phyloP scores from a whole-genome alignment of 2,888 invertebrate species.

The Lordiphosa fenestrarum region DNA sequence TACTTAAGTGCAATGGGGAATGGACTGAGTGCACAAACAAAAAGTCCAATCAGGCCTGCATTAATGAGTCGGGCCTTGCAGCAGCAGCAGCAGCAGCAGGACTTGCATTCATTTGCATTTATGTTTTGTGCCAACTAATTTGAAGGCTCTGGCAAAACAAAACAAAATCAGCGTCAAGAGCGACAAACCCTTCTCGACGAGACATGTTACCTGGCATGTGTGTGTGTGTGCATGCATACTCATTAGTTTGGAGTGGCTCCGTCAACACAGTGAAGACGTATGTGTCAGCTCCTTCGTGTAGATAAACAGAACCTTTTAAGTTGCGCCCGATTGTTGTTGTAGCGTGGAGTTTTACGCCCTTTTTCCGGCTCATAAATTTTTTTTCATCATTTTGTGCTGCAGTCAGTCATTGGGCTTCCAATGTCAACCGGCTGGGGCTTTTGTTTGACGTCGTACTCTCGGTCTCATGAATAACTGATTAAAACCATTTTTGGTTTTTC shows the following conservation, averaged over 20 bases:
- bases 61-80: conserved; percentile 51
- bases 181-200: conserved; percentile 38
- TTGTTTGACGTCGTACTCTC: conserved; percentile 67
- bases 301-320: conserved; percentile 63
- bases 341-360: conserved; percentile 25
- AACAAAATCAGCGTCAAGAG: conserved; percentile 65
- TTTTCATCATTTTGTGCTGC: conserved; percentile 40
- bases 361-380: conserved; percentile 72
- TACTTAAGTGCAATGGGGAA: conserved; percentile 57
- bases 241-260: conserved; percentile 77
- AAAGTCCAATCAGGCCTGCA: conserved; percentile 70
- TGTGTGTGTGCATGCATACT: conserved; percentile 54
- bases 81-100: not conserved
- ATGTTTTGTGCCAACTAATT: conserved; percentile 74
- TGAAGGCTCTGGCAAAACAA: conserved; percentile 62
- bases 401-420: conserved; percentile 46
- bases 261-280: conserved; percentile 59
- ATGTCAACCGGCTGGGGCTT: conserved; percentile 67
- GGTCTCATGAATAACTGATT: conserved; percentile 73
- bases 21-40: conserved; percentile 48
- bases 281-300: conserved; percentile 29
- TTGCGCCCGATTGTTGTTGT: conserved; percentile 74
- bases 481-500: conserved; percentile 64
- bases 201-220: conserved; percentile 47
- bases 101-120: conserved; percentile 68